phyloP scores from a whole-genome alignment of 2,113 vertebrate species.

The Actinemys pallida region DNA sequence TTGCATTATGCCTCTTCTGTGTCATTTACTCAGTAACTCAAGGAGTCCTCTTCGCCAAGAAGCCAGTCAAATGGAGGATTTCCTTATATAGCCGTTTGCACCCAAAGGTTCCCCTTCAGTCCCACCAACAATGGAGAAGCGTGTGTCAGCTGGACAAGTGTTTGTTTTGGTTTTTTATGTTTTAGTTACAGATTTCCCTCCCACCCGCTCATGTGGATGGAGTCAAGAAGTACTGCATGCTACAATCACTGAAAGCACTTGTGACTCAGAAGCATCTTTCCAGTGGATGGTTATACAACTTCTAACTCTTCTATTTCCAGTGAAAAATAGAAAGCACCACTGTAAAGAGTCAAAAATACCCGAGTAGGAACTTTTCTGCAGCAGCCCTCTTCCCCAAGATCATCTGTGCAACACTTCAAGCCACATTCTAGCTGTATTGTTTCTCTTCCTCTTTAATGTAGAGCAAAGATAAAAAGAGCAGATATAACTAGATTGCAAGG shows the following conservation, averaged over 20 bases:
- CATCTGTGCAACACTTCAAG: rapidly evolving
- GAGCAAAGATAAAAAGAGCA: rapidly evolving
- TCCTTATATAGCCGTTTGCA: not conserved
- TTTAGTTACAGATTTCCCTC: not conserved
- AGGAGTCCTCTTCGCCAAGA: not conserved
- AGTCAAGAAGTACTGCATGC: not conserved
- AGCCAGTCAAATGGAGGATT: not conserved
- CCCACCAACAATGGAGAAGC: not conserved
- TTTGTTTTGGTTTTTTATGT: not conserved
- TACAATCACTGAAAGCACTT: rapidly evolving
- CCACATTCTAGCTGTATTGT: not conserved
- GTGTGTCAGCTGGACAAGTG: not conserved
- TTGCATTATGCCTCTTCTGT: not conserved
- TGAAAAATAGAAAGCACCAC: not conserved
- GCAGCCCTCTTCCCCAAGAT: not conserved
- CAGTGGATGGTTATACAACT: not conserved
- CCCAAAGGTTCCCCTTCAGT: not conserved
- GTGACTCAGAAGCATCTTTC: not conserved
- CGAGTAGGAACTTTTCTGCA: rapidly evolving
- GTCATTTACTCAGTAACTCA: not conserved
- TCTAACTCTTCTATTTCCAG: not conserved
- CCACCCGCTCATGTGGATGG: not conserved
- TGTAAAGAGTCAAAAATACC: not conserved
- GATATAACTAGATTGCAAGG: rapidly evolving
- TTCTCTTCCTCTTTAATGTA: no score